Evolutionary conservation across 2,797 vertebrate species (phyloP), one percentile per base, ranked within the genome.

Genomic region (Hirundo rustica): DNA sequence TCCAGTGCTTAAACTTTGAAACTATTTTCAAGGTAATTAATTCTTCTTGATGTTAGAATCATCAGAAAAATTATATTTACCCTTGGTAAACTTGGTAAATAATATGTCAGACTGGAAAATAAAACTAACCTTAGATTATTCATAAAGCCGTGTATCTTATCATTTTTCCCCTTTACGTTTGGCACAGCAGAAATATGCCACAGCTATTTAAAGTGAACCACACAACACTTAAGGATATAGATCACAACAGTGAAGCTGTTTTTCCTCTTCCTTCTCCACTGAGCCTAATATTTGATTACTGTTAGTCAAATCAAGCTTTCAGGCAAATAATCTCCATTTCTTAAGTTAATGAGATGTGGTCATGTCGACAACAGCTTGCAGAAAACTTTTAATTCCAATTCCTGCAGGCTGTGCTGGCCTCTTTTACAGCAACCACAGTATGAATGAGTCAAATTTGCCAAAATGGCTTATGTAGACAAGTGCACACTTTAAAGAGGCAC

Each of bases 321-420:
- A 97, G 97, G 98, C 98, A 98, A 98, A 98, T 97, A 98, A 97
- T 98, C 97, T 98, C 97, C 97, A 97, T 98, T 98, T 98, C 98
- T 97, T 96, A 98, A 98, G 97, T 98, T 98, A 98, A 98, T 98
- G 97, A 98, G 97, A 98, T 97, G 97, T 97, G 97, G 97, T 98
- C 97, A 94, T 97, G 97, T 97, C 55, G 97, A 98, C 98, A 98
- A 98, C 98, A 98, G 98, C 97, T 97, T 98, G 98, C 95, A 98
- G 97, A 97, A 97, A 98, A 98, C 98, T 98, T 98, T 98, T 97
- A 94, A 97, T 98, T 97, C 97, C 96, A 96, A 97, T 98, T 98
- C 97, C 98, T 97, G 97, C 96, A 98, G 98, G 98, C 98, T 98
- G 97, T 97, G 97, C 97, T 98, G 98, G 97, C 97, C 98, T 97